Evolutionary conservation across 2,888 invertebrate species (phyloP).

Genomic region (Xylophagus ater): DNA sequence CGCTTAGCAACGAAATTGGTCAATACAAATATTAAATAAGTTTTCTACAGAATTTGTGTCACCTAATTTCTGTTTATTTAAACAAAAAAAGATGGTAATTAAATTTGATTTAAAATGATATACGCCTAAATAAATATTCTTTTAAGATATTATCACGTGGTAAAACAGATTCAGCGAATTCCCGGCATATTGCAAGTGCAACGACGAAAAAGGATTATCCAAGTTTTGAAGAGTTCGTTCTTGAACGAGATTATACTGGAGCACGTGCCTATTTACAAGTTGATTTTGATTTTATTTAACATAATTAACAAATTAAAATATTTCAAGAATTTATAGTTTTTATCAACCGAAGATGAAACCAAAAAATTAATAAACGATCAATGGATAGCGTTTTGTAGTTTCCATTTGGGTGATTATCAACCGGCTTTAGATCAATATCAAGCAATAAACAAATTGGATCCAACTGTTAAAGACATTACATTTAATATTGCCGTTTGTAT

Average conservation of each 20-base stretch:
- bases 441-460: conserved; percentile 43
- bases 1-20: too few species aligned
- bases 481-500: conserved; percentile 87
- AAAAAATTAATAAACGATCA: conserved; percentile 45
- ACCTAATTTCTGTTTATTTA: too few species aligned
- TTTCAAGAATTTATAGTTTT: conserved; percentile 8
- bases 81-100: too few species aligned
- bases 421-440: conserved; percentile 64
- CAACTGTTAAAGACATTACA: conserved; percentile 50
- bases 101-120: too few species aligned
- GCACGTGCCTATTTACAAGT: conserved; percentile 89
- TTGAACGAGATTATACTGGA: conserved; percentile 86
- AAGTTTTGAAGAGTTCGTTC: conserved; percentile 79
- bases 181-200: conserved; percentile 25
- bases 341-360: conserved; percentile 23
- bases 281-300: neutral
- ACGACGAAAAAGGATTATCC: conserved; percentile 45
- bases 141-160: conserved; percentile 68
- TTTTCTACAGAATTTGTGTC: too few species aligned
- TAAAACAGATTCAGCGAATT: conserved; percentile 58
- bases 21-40: too few species aligned
- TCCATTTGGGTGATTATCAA: conserved; percentile 90
- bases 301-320: neutral
- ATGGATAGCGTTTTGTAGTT: conserved; percentile 93
- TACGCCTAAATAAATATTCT: too few species aligned